phyloP scores from a whole-genome alignment of 2,113 vertebrate species.

The Proterorhinus semilunaris region DNA sequence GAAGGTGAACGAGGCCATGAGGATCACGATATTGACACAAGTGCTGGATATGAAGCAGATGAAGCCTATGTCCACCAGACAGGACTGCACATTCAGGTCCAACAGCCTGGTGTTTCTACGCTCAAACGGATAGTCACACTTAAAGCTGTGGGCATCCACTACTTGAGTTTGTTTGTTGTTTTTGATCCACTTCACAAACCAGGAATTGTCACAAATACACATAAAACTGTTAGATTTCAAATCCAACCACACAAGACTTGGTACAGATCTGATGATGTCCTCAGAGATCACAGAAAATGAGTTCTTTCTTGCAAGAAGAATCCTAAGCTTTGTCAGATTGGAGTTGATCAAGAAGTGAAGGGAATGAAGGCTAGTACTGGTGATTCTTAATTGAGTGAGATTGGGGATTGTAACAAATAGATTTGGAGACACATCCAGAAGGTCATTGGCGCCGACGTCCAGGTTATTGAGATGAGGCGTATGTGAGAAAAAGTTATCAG shows the following conservation, averaged over 20 bases:
- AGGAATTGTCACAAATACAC: conserved; percentile 71
- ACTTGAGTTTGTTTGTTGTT: conserved; percentile 64
- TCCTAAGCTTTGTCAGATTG: conserved; percentile 62
- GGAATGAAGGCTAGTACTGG: conserved; percentile 47
- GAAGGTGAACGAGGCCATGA: conserved; percentile 60
- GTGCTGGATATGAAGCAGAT: conserved; percentile 60
- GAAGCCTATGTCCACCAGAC: conserved; percentile 42
- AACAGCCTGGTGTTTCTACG: conserved; percentile 52
- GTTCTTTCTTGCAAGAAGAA: no score
- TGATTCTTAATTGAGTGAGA: conserved; percentile 64
- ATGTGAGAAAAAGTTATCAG: conserved; percentile 55
- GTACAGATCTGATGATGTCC: no score
- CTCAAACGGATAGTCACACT: conserved; percentile 67
- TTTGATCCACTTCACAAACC: conserved; percentile 63
- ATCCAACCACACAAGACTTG: no score
- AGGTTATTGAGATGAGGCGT: conserved; percentile 61
- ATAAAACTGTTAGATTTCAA: conserved; percentile 67
- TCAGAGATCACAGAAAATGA: no score
- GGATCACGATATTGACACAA: conserved; percentile 20
- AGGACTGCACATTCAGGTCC: conserved; percentile 47
- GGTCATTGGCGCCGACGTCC: conserved; percentile 67
- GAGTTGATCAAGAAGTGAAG: conserved; percentile 65
- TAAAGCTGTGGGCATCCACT: conserved; percentile 59
- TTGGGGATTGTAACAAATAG: conserved; percentile 58
- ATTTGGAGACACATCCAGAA: conserved; percentile 35